Base-by-base conservation (phyloP, 2,797 vertebrate species). In the Melanotaenia pygmaea region DNA sequence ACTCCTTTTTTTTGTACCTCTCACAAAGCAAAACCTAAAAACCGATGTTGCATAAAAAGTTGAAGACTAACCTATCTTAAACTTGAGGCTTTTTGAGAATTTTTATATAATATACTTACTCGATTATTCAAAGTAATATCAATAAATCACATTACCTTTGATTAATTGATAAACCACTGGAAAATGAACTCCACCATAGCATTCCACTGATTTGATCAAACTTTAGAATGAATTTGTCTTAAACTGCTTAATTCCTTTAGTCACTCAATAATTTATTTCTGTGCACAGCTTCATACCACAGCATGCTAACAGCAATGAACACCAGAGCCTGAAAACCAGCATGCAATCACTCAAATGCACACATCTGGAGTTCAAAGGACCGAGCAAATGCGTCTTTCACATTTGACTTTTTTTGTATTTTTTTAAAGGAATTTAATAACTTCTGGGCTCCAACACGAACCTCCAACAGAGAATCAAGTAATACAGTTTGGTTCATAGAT, bases 181-280 rank as follows among this genome's bases (percentile, higher is more conserved):
- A 12, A 56, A 26, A 24, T 37, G 5, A 38, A 37, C 26, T 37
- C 3, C 3, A 69, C 37, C 18, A 14, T 18, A 28, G 26, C 6
- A 32, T 28, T 47, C 6, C 64, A 20, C 2, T 11, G 30, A 28
- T 76, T 70, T 26, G 8, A 47, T 30, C 37, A 38, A 47, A 54
- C 24, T 32, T 37, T 38, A 26, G 57, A 24, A 32, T 61, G 43
- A 72, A 43, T 32, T 54, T 1, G 0, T 2, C 43, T 70, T 30
- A 50, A 51, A 28, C 9, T 4, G 6, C 57, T 76, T 53, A 24
- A 47, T 68, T 67, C 18, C 34, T 56, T 90, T 67, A 14, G 35
- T 87, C 67, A 28, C 45, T 66, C 45, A 62, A 57, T 26, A 54
- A 75, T 90, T 90, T 79, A 83, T 89, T 89, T 87, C 38, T 79